Percentiles rank a stretch among this genome's conserved stretches.
phyloP scores from a whole-genome alignment of 2,797 vertebrate species.

The Pachyuromys duprasi region DNA sequence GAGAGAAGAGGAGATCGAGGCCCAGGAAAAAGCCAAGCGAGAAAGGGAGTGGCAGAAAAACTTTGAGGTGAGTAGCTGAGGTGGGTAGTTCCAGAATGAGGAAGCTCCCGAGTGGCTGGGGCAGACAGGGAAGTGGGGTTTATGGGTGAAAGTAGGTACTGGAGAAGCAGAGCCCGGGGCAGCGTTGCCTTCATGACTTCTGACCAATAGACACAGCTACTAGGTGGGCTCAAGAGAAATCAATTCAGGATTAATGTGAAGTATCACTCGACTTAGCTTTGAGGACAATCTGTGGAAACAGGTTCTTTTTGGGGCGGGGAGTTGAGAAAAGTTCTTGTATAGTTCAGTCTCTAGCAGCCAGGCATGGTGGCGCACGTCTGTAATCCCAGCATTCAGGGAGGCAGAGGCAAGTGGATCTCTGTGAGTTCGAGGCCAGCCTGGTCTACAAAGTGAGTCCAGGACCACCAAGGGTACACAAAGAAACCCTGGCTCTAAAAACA shows the following conservation, averaged over 20 bases:
- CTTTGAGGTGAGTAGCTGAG: constrained; percentile 92
- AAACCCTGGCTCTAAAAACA: too few species aligned
- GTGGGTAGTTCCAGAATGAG: not conserved
- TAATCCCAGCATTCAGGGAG: too few species aligned
- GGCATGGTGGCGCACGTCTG: too few species aligned
- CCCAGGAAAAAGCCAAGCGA: constrained; percentile 96
- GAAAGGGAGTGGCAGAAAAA: constrained; percentile 99
- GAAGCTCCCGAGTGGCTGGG: not conserved
- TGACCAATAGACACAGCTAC: not conserved
- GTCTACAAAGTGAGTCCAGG: too few species aligned
- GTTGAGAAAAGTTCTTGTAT: not conserved
- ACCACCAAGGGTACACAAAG: too few species aligned
- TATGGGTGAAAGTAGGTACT: not conserved
- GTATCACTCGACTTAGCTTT: not conserved
- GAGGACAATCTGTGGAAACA: not conserved
- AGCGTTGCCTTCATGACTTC: not conserved
- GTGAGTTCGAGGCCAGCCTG: too few species aligned
- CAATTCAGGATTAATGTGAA: not conserved
- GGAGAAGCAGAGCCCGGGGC: not conserved
- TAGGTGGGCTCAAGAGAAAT: not conserved
- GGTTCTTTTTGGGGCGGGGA: not conserved
- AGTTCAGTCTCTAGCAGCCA: not conserved
- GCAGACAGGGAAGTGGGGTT: not conserved
- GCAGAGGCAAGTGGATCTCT: too few species aligned
- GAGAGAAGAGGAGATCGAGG: constrained; percentile 98